phyloP scores from a whole-genome alignment of 2,888 invertebrate genomes.

The Tiphia femorata region DNA sequence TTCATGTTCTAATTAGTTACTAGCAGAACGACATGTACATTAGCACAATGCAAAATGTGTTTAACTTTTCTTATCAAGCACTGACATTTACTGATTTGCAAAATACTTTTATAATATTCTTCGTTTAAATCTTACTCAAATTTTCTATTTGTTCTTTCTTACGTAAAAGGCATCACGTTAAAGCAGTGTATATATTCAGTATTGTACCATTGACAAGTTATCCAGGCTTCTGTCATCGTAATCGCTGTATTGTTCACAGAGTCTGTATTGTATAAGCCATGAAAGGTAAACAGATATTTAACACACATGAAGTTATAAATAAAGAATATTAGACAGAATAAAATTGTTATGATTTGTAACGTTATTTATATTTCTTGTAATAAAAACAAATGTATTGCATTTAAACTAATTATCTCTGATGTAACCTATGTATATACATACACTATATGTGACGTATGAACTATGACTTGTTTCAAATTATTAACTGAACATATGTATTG shows the following conservation, averaged over 20 bases:
- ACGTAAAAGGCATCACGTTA: constrained; percentile 22
- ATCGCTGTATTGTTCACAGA: constrained; percentile 33
- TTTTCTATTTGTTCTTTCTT: constrained; percentile 7
- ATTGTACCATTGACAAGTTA: constrained; percentile 32
- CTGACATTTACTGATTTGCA: constrained; percentile 1
- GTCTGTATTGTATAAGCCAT: constrained; percentile 33
- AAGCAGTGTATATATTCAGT: constrained; percentile 30
- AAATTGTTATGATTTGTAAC: constrained; percentile 13
- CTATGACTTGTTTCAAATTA: no score
- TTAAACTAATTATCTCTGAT: no score
- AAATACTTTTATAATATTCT: constrained; percentile 11
- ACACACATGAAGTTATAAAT: constrained; percentile 27
- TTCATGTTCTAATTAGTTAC: no score
- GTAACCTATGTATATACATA: no score
- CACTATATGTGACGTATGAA: no score
- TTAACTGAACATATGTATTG: no score
- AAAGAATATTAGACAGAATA: constrained; percentile 22
- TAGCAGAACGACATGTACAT: no score
- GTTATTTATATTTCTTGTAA: no score
- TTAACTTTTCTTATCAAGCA: constrained; percentile 8
- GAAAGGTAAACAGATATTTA: constrained; percentile 30
- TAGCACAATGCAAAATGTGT: background rate
- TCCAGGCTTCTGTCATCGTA: constrained; percentile 36
- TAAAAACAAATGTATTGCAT: no score
- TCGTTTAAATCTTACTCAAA: constrained; percentile 10